A percentile compares a stretch with the other conserved stretches of the same genome.
Evolutionary conservation across 2,113 vertebrate genomes (phyloP).

Genomic region (Embiotoca jacksoni): DNA sequence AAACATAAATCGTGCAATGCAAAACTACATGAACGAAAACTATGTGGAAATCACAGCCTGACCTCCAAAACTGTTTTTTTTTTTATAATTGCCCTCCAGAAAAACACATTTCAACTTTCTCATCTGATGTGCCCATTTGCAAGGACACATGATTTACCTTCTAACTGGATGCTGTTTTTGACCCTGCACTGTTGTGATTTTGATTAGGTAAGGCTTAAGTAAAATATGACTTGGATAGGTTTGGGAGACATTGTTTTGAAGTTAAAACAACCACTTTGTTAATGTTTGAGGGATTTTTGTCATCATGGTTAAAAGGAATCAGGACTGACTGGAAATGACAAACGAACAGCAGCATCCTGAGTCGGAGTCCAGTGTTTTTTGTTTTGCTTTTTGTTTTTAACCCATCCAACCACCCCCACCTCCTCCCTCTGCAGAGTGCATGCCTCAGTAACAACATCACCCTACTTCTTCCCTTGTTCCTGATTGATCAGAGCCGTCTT

Average conservation of each 20-base stretch:
- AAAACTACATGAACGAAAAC: not conserved
- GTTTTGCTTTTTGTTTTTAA: not conserved
- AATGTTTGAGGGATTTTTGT: no score
- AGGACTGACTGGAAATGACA: not conserved
- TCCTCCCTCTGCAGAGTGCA: not conserved
- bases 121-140: not conserved
- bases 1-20: not conserved
- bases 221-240: no score
- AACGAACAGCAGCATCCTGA: not conserved
- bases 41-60: no score
- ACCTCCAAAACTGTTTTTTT: not conserved
- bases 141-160: not conserved
- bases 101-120: not conserved
- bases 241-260: no score
- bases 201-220: no score
- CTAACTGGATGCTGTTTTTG: not conserved
- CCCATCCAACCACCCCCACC: not conserved
- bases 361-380: no score
- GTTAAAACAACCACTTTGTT: no score
- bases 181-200: not conserved
- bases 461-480: not conserved
- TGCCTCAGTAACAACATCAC: not conserved
- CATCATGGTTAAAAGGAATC: no score
- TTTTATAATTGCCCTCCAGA: not conserved
- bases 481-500: not conserved